A percentile compares a stretch with the other conserved stretches of the same genome.
Conservation (phyloP, 2,113 vertebrate genomes). For the Sitta europaea region DNA sequence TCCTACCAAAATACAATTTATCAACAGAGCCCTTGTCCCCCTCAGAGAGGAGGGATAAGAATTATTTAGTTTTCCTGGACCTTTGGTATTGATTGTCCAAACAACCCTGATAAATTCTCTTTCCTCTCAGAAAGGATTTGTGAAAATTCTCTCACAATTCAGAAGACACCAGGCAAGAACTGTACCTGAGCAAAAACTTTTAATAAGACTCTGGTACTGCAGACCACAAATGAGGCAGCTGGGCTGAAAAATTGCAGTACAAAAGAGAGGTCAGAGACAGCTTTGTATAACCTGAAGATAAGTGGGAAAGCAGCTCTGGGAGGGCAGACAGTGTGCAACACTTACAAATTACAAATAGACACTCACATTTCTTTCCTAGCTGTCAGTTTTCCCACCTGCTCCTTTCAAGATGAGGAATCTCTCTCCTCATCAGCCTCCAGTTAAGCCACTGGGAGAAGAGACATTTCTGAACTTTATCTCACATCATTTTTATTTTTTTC, state of each 20-base stretch:
- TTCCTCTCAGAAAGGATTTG: not conserved
- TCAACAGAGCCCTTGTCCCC: too few relatives aligned
- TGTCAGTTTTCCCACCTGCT: not conserved
- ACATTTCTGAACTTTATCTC: constrained; percentile 19
- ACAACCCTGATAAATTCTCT: not conserved
- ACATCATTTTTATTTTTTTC: not conserved
- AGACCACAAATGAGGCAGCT: not conserved
- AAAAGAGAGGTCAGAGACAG: not conserved
- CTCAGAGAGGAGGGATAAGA: not conserved
- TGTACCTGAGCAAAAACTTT: not conserved
- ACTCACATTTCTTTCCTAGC: not conserved
- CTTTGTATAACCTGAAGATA: not conserved
- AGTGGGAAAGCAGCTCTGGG: not conserved
- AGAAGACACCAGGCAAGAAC: not conserved
- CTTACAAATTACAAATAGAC: not conserved
- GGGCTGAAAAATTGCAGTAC: not conserved
- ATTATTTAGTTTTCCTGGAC: not conserved
- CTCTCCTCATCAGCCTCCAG: not conserved
- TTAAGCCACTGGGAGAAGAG: not conserved
- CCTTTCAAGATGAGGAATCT: not conserved
- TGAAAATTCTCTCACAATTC: not conserved
- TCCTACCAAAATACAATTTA: not conserved
- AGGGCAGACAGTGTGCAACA: not conserved
- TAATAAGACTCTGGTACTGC: not conserved
- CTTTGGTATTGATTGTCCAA: not conserved